Percentiles rank a stretch among this genome's conserved stretches.
Evolutionary conservation across 2,888 invertebrate genomes (phyloP).

Genomic region (Actias luna): DNA sequence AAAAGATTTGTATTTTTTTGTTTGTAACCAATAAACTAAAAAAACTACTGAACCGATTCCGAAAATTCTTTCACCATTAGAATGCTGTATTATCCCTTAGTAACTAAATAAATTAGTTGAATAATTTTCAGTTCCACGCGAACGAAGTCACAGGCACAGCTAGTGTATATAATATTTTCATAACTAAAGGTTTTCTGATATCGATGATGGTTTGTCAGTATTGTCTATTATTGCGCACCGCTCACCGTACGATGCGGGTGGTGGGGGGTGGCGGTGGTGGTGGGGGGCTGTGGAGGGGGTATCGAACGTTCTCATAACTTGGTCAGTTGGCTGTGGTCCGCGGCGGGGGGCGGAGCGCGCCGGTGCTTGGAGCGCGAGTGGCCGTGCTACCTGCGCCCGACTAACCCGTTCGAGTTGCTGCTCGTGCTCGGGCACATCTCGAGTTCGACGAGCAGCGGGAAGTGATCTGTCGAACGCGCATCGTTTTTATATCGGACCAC

Average conservation of each 20-base stretch:
- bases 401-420: conserved; percentile 89
- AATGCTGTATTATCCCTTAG: too few species aligned
- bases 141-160: too few species aligned
- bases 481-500: too few species aligned
- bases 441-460: conserved; percentile 94
- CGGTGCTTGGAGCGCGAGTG: conserved; percentile 34
- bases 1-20: too few species aligned
- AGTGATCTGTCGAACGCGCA: conserved; percentile 87
- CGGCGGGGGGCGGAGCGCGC: conserved; percentile 35
- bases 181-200: too few species aligned
- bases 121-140: too few species aligned
- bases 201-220: not conserved
- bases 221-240: not conserved
- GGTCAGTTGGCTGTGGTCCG: conserved; percentile 30
- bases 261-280: conserved; percentile 21
- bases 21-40: too few species aligned
- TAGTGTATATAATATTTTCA: too few species aligned
- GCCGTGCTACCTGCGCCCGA: conserved; percentile 91
- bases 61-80: too few species aligned
- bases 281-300: conserved; percentile 25
- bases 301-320: too few species aligned
- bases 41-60: too few species aligned
- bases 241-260: not conserved
- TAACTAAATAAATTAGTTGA: too few species aligned
- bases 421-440: conserved; percentile 92